A percentile compares a stretch with the other conserved stretches of the same genome.
Conservation (phyloP, 2,797 vertebrate species). For the Muraenolepis orangiensis region DNA sequence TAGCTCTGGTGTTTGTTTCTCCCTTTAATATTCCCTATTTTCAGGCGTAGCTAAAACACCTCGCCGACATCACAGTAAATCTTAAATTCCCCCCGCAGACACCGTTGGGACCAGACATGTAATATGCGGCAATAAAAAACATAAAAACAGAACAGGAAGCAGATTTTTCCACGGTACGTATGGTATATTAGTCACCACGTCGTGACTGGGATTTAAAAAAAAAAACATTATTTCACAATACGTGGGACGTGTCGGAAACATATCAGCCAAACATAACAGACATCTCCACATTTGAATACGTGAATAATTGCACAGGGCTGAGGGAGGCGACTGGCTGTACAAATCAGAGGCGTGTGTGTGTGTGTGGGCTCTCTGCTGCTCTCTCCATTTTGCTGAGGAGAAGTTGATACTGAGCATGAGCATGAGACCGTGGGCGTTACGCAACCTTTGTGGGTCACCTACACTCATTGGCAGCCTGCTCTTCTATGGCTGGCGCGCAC, state of each 20-base stretch:
- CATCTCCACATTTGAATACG: not conserved
- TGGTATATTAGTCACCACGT: not conserved
- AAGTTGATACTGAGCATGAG: conserved; percentile 57
- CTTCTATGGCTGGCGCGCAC: conserved; percentile 9
- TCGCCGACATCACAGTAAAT: not conserved
- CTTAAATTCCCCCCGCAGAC: not conserved
- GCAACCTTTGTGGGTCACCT: conserved; percentile 63
- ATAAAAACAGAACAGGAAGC: too few species aligned
- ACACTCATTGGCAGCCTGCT: conserved; percentile 36
- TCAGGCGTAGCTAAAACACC: not conserved
- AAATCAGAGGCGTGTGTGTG: conserved; percentile 14
- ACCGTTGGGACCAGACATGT: not conserved
- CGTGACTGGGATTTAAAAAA: not conserved
- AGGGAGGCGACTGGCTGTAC: not conserved
- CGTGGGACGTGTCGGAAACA: not conserved
- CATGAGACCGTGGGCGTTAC: conserved; percentile 57
- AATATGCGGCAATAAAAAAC: not conserved
- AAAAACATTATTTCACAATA: not conserved
- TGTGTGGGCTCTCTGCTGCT: conserved; percentile 34
- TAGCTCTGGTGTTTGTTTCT: not conserved
- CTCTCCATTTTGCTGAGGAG: conserved; percentile 37
- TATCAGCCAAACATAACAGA: not conserved
- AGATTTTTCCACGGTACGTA: too few species aligned
- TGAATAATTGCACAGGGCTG: not conserved
- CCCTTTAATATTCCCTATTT: too few species aligned